Evolutionary conservation across 2,888 invertebrate species (phyloP).

Genomic region (Calliopum simillimum): DNA sequence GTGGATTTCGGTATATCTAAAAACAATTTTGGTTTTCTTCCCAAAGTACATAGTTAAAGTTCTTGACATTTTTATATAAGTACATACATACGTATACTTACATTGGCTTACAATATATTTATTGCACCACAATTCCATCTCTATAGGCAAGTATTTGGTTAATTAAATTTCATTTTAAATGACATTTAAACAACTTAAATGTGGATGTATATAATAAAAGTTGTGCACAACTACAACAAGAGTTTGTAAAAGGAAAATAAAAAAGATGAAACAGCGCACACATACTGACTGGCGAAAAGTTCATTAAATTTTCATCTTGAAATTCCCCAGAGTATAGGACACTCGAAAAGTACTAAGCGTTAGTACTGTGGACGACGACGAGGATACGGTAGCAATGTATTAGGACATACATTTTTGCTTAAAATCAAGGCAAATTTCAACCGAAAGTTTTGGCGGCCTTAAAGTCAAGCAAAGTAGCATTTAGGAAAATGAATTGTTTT

Average conservation of each 20-base stretch:
- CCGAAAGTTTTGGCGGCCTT: too few relatives aligned
- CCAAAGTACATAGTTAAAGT: too few relatives aligned
- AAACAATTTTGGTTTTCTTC: too few relatives aligned
- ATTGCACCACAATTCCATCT: neutral
- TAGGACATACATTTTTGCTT: neutral
- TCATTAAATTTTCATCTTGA: slow-evolving; percentile 24
- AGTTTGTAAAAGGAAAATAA: neutral
- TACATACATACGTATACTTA: too few relatives aligned
- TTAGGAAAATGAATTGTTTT: too few relatives aligned
- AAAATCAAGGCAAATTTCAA: too few relatives aligned
- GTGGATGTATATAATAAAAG: neutral
- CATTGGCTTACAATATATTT: neutral
- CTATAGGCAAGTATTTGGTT: neutral
- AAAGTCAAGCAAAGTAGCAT: too few relatives aligned
- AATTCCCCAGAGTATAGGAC: slow-evolving; percentile 3
- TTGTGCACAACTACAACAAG: neutral
- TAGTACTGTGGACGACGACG: neutral
- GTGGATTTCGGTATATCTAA: too few relatives aligned
- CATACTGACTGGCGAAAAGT: neutral
- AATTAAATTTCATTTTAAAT: slow-evolving; percentile 34
- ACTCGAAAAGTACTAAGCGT: neutral
- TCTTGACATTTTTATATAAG: too few relatives aligned
- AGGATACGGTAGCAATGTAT: neutral
- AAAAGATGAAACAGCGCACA: neutral
- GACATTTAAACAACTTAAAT: slow-evolving; percentile 25